Evolutionary conservation across 2,113 vertebrate genomes (phyloP), one percentile per base, ranked within the genome.

Genomic region (Thalassarche chlororhynchos): DNA sequence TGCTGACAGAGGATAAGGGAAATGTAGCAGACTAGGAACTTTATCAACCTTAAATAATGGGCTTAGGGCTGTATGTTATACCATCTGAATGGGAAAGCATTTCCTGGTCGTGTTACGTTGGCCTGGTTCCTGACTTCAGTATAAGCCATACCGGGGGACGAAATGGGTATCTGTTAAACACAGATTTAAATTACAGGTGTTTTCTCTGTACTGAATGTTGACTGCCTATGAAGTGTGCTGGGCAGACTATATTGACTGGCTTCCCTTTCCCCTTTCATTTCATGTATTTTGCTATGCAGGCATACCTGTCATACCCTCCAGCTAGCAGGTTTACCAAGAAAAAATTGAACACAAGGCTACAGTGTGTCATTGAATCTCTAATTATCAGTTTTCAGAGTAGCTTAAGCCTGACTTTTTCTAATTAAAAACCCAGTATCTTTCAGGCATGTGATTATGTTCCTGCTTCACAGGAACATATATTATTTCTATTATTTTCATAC

Each of bases 71-170:
- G 26, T 16, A 8, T 47, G 42, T 49, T 84, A 23, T 14, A 57
- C 9, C 34, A 62, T 24, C 46, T 71, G 78, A 58, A 23, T 2
- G 52, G 62, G 31, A 61, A 49, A 58, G 62, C 1, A 0, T 51
- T 90, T 61, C 57, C 51, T 24, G 19, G 12, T 36, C 4, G 1
- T 4, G 17, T 66, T 66, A 36, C 0, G 0, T 17, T 77, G 66
- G 54, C 60, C 34, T 77, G 26, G 49, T 70, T 83, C 62, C 55
- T 51, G 40, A 40, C 38, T 54, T 54, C 14, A 17, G n/a, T 38
- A 29, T 49, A 32, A 83, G 66, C 68, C 8, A 5, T 42, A 15
- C 23, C 1, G 2, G 26, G n/a, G 29, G 28, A 40, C 60, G 42
- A 79, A 75, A 49, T 38, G 46, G 42, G 38, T 42, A 17, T 60